Base-by-base conservation (phyloP, 2,113 vertebrate genomes). In the Sturnira hondurensis region DNA sequence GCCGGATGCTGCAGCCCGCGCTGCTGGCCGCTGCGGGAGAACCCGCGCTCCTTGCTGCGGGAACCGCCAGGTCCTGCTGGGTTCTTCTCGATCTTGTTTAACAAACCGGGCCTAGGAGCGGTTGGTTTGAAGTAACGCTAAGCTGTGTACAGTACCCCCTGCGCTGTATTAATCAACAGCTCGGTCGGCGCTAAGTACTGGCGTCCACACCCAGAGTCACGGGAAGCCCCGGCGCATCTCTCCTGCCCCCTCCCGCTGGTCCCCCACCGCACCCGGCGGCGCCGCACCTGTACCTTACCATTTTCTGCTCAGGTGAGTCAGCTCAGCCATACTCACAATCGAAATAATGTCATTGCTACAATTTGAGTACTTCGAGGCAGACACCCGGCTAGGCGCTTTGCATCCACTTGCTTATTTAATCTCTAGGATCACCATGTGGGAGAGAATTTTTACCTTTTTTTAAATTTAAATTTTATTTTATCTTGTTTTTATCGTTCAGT, bases 221-320 rank as follows among this genome's bases (percentile, higher is more conserved):
- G 6, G n/a, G 28, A 3, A 33, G 36, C 0, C 28, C 13, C 15
- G 1, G 19, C 15, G 6, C 0, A 1, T 7, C 22, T 14, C 19
- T 22, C 33, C 76, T 26, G 61, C 52, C 50, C 86, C 12, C 33
- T 76, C 26, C 65, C 68, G 1, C 4, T 2, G 19, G 2, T 5
- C 41, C 6, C 4, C 6, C 52, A 0, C 10, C 0, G 3, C 36
- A 3, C 41, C 4, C 24, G 33, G 45, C 5, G 15, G 16, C 81
- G 7, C 0, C 38, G 3, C 3, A 22, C 63, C 31, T 38, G 33
- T 6, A 4, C 45, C 63, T 2, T 12, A 1, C 41, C 22, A 0
- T 17, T 28, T 63, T 50, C 77, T 4, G 77, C 16, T 15, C 36
- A 43, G 67, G 61, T 33, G 65, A 83, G 63, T 87, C 43, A 12